Conservation (phyloP, 2,888 invertebrate genomes). For the Acrobasis consociella region DNA sequence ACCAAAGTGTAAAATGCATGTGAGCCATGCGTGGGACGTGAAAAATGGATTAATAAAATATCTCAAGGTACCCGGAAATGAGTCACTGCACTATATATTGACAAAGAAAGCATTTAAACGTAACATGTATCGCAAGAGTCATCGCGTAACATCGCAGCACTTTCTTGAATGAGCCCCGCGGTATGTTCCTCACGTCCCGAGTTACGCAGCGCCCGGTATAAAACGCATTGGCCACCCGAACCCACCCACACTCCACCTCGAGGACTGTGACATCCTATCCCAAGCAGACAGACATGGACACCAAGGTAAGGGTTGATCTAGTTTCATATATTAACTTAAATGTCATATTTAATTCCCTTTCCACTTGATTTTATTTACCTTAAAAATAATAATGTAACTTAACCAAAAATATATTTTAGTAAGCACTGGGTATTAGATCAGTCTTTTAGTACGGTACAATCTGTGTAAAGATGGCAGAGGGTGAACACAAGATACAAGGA, state of each 20-base stretch:
- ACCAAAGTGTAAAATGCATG: background rate
- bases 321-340: constrained; percentile 5
- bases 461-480: no score
- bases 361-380: background rate
- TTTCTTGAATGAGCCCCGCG: constrained; percentile 71
- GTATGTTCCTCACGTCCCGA: constrained; percentile 74
- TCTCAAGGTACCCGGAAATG: constrained; percentile 33
- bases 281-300: constrained; percentile 73
- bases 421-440: no score
- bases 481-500: no score
- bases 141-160: constrained; percentile 66
- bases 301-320: constrained; percentile 62
- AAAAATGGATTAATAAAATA: background rate
- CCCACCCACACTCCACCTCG: constrained; percentile 64
- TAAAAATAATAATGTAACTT: no score
- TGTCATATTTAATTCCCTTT: background rate
- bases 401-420: no score
- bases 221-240: constrained; percentile 53
- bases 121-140: constrained; percentile 58
- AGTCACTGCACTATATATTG: constrained; percentile 27
- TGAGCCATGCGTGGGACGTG: background rate
- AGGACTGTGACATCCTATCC: constrained; percentile 66
- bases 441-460: no score
- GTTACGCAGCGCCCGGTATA: constrained; percentile 74
- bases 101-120: constrained; percentile 46